These are phyloP conservation scores for Stichopus chloronotus DNA, from an alignment of 35 echinoderm and acorn worm species.

Conservation along the genomic window DNA sequence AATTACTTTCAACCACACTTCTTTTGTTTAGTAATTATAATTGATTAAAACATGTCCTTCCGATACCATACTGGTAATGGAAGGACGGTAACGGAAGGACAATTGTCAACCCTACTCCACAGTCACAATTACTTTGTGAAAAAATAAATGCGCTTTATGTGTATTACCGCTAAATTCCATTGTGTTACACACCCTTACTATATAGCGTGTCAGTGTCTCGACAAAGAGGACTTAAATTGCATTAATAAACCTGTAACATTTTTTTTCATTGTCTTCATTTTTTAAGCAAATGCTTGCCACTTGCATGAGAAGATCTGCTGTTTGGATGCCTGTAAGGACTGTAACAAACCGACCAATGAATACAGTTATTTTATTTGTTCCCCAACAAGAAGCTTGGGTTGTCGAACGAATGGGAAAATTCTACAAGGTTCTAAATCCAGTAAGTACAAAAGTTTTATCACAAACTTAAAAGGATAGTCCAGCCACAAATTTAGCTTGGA, in stretches of 20 bases:
- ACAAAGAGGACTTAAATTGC: background rate
- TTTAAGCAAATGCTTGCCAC: conserved; percentile 13
- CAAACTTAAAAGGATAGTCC: no score
- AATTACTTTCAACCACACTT: no score
- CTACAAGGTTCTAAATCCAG: conserved; percentile 81
- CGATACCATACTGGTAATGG: no score
- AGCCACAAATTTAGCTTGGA: no score
- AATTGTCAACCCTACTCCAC: no score
- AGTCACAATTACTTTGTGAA: no score
- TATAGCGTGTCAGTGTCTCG: background rate
- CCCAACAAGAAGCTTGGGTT: conserved; percentile 98
- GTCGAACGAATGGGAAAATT: conserved; percentile 96
- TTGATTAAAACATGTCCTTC: no score
- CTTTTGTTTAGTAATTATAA: no score
- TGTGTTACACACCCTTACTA: no score
- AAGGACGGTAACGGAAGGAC: no score
- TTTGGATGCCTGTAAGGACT: conserved; percentile 33
- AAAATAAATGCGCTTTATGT: no score
- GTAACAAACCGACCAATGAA: conserved; percentile 67
- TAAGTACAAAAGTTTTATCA: conserved; percentile 45
- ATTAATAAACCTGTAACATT: background rate
- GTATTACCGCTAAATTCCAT: no score
- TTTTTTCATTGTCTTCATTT: background rate
- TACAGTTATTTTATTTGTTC: conserved; percentile 89
- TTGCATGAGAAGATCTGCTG: conserved; percentile 21